phyloP scores from a whole-genome alignment of 2,888 invertebrate species.

The Cosmorhoe ocellata region DNA sequence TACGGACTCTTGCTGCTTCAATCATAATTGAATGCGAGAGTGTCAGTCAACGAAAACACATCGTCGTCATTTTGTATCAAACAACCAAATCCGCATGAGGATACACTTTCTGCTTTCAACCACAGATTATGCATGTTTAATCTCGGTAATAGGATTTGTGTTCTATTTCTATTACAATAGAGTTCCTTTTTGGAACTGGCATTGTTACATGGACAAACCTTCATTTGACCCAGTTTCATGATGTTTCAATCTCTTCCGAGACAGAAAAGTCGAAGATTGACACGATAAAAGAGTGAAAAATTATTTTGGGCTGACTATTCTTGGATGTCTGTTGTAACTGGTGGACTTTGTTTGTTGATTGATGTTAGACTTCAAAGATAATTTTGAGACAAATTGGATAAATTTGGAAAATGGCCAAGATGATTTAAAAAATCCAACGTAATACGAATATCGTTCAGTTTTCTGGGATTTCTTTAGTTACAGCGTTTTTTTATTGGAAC shows the following conservation, averaged over 20 bases:
- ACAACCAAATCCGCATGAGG: too few species aligned
- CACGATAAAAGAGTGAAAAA: constrained; percentile 30
- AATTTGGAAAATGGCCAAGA: neutral
- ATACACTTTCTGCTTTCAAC: neutral
- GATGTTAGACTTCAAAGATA: constrained; percentile 8
- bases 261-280: constrained; percentile 29
- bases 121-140: neutral
- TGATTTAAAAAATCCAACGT: too few species aligned
- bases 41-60: too few species aligned
- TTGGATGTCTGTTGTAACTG: constrained; percentile 16
- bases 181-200: constrained; percentile 11
- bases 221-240: constrained; percentile 31
- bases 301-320: constrained; percentile 29
- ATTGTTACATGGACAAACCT: constrained; percentile 8
- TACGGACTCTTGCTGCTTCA: too few species aligned
- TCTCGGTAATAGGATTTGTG: neutral
- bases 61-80: too few species aligned
- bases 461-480: too few species aligned
- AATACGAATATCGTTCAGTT: too few species aligned
- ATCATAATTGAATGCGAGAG: too few species aligned
- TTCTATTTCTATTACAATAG: constrained; percentile 4
- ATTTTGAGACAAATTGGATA: constrained; percentile 7
- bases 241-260: constrained; percentile 30
- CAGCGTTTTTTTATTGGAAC: too few species aligned
- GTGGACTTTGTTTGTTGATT: constrained; percentile 10